These are phyloP conservation scores for Poicephalus gulielmi DNA, from an alignment of 2,113 vertebrate genomes.

Conservation along the genomic window DNA sequence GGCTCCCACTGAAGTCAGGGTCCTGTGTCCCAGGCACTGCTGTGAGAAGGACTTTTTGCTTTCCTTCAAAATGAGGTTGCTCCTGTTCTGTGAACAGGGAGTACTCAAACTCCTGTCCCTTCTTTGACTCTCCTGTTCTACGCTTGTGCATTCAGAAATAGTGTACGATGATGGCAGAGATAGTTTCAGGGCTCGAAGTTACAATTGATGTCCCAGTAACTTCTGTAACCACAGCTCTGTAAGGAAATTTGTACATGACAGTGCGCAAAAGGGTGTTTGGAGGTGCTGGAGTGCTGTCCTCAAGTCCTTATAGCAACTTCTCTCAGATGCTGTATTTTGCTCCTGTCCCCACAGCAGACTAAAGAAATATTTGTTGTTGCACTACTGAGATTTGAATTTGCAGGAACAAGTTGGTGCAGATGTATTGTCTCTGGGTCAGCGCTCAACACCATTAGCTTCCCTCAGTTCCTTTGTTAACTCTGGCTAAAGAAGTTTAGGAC, in stretches of 20 bases:
- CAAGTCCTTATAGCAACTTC: not conserved
- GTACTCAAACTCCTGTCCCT: not conserved
- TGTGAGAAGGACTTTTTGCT: not conserved
- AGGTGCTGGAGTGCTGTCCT: accelerated
- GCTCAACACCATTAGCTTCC: not conserved
- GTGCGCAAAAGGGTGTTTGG: not conserved
- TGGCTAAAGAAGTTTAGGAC: not conserved
- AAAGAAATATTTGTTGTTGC: not conserved
- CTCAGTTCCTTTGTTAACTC: not conserved
- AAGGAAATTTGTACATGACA: not conserved
- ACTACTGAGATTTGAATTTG: not conserved
- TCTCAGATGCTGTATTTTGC: not conserved
- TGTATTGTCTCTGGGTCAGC: not conserved
- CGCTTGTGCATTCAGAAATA: not conserved
- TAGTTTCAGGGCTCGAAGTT: not conserved
- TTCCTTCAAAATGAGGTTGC: not conserved
- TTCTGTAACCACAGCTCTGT: not conserved
- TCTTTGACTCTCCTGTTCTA: not conserved
- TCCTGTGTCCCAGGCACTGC: not conserved
- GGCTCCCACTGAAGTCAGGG: not conserved
- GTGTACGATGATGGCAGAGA: not conserved
- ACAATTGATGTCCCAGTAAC: not conserved
- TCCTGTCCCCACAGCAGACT: not conserved
- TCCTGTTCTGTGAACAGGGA: not conserved
- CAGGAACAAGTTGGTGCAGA: not conserved